Evolutionary conservation across 2,113 vertebrate species (phyloP).

Genomic region (Xyrauchen texanus): DNA sequence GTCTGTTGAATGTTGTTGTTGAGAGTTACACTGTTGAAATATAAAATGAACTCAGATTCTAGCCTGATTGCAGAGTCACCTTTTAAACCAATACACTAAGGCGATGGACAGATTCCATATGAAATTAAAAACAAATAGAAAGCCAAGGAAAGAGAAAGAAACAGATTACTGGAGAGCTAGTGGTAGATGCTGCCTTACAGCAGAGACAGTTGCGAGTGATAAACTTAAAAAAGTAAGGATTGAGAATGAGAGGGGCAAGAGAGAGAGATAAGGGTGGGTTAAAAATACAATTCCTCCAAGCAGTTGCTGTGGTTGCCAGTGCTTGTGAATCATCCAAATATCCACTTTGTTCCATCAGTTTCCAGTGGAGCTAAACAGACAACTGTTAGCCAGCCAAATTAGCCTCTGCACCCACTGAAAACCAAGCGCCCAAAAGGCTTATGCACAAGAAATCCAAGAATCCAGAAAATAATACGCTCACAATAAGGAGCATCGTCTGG

Average conservation of each 20-base stretch:
- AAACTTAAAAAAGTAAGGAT: too few relatives aligned
- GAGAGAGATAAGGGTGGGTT: slow-evolving; percentile 24
- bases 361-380: slow-evolving; percentile 12
- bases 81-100: slow-evolving; percentile 35
- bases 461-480: slow-evolving; percentile 35
- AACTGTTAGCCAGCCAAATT: slow-evolving; percentile 34
- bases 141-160: background rate
- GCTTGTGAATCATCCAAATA: background rate
- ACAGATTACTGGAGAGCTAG: background rate
- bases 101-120: background rate
- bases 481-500: slow-evolving; percentile 44
- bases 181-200: too few relatives aligned
- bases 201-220: too few relatives aligned
- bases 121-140: slow-evolving; percentile 35
- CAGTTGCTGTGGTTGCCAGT: slow-evolving; percentile 22
- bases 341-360: background rate
- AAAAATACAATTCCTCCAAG: slow-evolving; percentile 14
- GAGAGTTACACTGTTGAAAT: slow-evolving; percentile 18
- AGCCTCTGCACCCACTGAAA: slow-evolving; percentile 5
- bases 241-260: too few relatives aligned
- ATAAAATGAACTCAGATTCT: slow-evolving; percentile 26
- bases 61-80: slow-evolving; percentile 26
- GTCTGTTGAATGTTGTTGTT: slow-evolving; percentile 46
- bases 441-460: too few relatives aligned
- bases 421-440: slow-evolving; percentile 40